Percentiles rank a stretch among this genome's conserved stretches.
phyloP scores from a whole-genome alignment of 2,888 invertebrate species.

The Smittia sp. region DNA sequence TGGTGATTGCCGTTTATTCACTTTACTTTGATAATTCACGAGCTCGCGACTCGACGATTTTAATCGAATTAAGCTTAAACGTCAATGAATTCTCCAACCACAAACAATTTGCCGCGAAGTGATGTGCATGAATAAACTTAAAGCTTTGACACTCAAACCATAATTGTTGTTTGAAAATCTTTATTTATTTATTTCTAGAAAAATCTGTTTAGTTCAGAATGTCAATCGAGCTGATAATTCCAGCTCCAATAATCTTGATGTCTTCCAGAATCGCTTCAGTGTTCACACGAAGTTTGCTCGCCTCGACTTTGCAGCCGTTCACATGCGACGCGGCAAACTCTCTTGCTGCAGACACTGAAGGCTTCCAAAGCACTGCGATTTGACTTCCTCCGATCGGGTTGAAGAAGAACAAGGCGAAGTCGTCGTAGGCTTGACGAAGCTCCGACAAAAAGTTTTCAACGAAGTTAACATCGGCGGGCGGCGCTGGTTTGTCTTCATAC shows the following conservation, averaged over 20 bases:
- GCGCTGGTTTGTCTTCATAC: slow-evolving; percentile 48
- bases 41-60: no score
- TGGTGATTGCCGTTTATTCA: no score
- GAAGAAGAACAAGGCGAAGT: slow-evolving; percentile 84
- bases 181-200: background rate
- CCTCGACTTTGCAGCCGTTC: slow-evolving; percentile 47
- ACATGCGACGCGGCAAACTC: slow-evolving; percentile 65
- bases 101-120: no score
- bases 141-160: no score
- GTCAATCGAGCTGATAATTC: slow-evolving; percentile 46
- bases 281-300: slow-evolving; percentile 46
- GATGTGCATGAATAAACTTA: no score
- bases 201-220: background rate
- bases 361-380: slow-evolving; percentile 85
- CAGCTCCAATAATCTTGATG: slow-evolving; percentile 50
- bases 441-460: slow-evolving; percentile 68
- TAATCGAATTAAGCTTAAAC: no score
- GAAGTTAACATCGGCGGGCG: slow-evolving; percentile 75
- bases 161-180: no score
- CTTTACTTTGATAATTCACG: no score
- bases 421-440: slow-evolving; percentile 71
- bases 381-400: slow-evolving; percentile 80
- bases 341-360: slow-evolving; percentile 59
- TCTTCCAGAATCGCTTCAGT: slow-evolving; percentile 49
- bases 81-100: no score